These are phyloP conservation scores for Crypturellus tataupa DNA, from an alignment of 2,797 vertebrate genomes.

Conservation along the genomic window DNA sequence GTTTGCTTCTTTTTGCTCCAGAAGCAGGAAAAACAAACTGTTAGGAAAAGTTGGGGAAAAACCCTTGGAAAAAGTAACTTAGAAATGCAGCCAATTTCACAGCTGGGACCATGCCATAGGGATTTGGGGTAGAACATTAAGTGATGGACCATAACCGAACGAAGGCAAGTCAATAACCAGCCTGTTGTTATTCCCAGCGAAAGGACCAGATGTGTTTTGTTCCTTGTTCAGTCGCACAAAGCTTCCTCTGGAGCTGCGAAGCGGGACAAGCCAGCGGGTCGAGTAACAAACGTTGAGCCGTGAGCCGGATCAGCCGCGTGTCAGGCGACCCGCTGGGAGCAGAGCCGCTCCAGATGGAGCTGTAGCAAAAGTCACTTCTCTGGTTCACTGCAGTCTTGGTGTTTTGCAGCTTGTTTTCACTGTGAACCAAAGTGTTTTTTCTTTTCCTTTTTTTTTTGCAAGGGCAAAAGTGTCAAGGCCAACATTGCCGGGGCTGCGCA, in stretches of 20 bases:
- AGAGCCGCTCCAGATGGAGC: rapidly evolving
- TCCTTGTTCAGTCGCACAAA: neutral
- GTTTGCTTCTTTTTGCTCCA: neutral
- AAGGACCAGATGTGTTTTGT: neutral
- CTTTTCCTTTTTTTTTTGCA: neutral
- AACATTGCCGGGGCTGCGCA: neutral
- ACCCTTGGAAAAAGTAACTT: no score
- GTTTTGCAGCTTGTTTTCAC: neutral
- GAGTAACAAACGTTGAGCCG: neutral
- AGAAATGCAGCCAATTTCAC: no score
- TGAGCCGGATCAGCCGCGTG: neutral
- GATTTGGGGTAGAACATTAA: neutral
- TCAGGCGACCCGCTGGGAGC: neutral
- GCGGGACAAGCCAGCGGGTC: neutral
- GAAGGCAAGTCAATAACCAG: neutral
- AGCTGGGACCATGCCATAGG: neutral
- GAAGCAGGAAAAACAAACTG: neutral
- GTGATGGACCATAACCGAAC: neutral
- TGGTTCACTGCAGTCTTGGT: neutral
- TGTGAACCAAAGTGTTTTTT: neutral
- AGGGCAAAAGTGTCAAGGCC: neutral
- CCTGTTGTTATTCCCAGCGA: neutral
- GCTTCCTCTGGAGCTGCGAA: neutral
- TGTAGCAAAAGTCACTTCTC: neutral
- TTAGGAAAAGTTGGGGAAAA: no score